These are phyloP conservation scores for Syngnathus acus DNA, from an alignment of 2,797 vertebrate genomes.

Conservation along the genomic window DNA sequence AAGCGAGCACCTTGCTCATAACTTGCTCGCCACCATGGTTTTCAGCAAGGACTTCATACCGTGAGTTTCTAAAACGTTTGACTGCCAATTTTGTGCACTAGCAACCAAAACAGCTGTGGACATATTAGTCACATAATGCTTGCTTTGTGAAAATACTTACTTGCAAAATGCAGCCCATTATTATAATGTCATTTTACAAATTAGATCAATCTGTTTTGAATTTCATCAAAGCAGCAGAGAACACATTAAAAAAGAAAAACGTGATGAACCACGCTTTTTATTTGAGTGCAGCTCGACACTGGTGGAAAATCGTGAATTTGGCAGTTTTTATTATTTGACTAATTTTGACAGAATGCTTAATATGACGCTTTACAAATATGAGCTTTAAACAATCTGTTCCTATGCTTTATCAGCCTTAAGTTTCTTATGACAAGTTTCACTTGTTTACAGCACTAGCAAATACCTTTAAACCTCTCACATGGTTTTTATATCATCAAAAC, in stretches of 20 bases:
- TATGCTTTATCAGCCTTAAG: not conserved
- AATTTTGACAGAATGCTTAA: not conserved
- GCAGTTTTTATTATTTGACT: not conserved
- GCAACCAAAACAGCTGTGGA: not conserved
- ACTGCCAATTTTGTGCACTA: not conserved
- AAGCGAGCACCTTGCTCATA: conserved; percentile 81
- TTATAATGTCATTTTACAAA: conserved; percentile 19
- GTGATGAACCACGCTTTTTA: not conserved
- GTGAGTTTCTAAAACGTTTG: conserved; percentile 66
- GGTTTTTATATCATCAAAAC: conserved; percentile 1
- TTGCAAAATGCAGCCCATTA: not conserved
- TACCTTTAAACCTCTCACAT: not conserved
- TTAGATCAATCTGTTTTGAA: conserved; percentile 15
- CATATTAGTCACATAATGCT: not conserved
- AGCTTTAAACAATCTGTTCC: not conserved
- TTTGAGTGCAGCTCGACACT: conserved; percentile 2
- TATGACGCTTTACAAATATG: not conserved
- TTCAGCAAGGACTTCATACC: conserved; percentile 86
- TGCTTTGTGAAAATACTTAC: not conserved
- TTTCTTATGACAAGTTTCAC: not conserved
- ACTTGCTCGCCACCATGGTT: conserved; percentile 76
- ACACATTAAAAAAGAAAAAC: not conserved
- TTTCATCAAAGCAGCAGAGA: conserved; percentile 2
- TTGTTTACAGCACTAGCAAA: not conserved
- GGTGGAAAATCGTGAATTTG: not conserved